Evolutionary conservation across 2,797 vertebrate genomes (phyloP).

Genomic region (Graptemys geographica): DNA sequence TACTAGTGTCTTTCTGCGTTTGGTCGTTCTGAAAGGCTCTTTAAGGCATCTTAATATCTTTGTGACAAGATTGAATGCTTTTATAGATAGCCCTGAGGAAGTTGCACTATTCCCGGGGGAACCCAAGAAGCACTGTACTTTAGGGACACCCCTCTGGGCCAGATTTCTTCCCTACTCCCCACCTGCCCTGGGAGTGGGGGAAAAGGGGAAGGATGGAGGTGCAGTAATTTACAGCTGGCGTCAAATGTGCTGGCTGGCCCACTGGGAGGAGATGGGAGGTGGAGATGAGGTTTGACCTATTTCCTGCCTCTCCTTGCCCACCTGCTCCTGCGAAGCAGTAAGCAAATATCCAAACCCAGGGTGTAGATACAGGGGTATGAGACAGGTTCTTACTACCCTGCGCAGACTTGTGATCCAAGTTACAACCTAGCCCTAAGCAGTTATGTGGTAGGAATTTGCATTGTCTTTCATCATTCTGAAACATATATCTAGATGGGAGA

Average conservation of each 20-base stretch:
- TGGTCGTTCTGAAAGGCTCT: background rate
- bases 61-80: background rate
- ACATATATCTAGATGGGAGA: background rate
- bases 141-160: background rate
- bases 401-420: rapidly evolving
- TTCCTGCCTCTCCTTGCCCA: background rate
- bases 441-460: background rate
- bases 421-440: background rate
- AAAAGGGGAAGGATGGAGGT: background rate
- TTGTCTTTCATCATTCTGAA: background rate
- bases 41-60: background rate
- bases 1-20: background rate
- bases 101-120: background rate
- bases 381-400: rapidly evolving
- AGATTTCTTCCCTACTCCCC: background rate
- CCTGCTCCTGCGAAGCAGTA: rapidly evolving
- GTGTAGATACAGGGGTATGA: rapidly evolving
- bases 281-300: background rate
- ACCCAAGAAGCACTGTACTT: background rate
- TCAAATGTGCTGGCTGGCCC: background rate
- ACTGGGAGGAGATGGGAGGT: background rate
- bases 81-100: background rate
- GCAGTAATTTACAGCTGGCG: background rate
- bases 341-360: rapidly evolving
- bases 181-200: background rate